These are phyloP conservation scores for Sebastes elongatus DNA, from an alignment of 2,797 vertebrate genomes.

Conservation along the genomic window DNA sequence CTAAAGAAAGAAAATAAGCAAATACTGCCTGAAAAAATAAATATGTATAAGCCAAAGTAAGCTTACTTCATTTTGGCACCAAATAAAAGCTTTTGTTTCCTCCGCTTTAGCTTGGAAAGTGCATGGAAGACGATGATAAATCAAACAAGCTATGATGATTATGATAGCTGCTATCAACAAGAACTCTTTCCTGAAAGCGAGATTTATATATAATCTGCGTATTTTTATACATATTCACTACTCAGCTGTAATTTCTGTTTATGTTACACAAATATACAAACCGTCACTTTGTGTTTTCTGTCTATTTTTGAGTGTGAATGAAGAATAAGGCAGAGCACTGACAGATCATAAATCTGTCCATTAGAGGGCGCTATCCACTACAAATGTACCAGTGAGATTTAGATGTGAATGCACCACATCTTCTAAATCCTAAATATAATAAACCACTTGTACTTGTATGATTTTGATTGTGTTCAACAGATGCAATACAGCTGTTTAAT, in stretches of 20 bases:
- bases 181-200: conserved; percentile 24
- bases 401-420: neutral
- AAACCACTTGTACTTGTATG: neutral
- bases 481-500: neutral
- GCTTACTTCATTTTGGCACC: conserved; percentile 71
- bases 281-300: conserved; percentile 76
- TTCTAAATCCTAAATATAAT: neutral
- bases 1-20: conserved; percentile 1
- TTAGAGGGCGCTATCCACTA: conserved; percentile 6
- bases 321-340: conserved; percentile 84
- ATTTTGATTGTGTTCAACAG: neutral
- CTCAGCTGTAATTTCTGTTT: conserved; percentile 72
- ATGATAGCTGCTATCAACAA: conserved; percentile 16
- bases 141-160: conserved; percentile 2
- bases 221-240: conserved; percentile 74
- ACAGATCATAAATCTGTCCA: neutral
- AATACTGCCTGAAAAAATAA: neutral
- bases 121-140: conserved; percentile 65
- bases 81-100: conserved; percentile 27
- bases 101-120: conserved; percentile 4
- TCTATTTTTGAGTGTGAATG: conserved; percentile 29
- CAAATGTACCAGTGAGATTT: neutral
- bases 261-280: conserved; percentile 36
- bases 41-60: neutral
- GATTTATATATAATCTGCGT: conserved; percentile 26